These are phyloP conservation scores for Meiosimyza platycephala DNA, from an alignment of 2,888 invertebrate species.

Conservation along the genomic window DNA sequence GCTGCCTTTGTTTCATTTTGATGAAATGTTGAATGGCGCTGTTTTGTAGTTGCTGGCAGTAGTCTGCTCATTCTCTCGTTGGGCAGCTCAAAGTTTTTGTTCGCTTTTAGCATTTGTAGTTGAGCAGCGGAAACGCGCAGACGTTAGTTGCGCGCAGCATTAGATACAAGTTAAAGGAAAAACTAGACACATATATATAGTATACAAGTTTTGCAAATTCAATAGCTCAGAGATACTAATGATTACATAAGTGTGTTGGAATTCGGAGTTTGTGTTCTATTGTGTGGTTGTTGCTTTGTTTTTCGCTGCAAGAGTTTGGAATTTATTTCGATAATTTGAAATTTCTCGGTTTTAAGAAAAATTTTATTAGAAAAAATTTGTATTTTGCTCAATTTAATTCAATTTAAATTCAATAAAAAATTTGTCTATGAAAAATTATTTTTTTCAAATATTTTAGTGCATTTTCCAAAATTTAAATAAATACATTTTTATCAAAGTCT, in stretches of 20 bases:
- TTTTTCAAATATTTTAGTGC: neutral
- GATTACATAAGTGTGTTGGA: too few species aligned
- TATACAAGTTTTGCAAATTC: too few species aligned
- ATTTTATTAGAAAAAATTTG: too few species aligned
- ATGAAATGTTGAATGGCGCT: slow-evolving; percentile 17
- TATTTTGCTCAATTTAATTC: too few species aligned
- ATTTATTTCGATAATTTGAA: too few species aligned
- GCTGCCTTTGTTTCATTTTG: slow-evolving; percentile 28
- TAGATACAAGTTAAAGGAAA: neutral
- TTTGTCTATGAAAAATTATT: neutral
- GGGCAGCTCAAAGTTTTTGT: neutral
- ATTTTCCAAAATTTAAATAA: neutral
- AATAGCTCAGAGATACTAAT: too few species aligned
- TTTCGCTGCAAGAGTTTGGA: too few species aligned
- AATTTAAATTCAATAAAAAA: neutral
- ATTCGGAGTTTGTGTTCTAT: too few species aligned
- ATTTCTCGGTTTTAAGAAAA: too few species aligned
- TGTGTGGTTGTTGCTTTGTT: neutral
- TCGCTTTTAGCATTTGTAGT: neutral
- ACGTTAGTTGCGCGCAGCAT: slow-evolving; percentile 20
- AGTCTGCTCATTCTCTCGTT: slow-evolving; percentile 10
- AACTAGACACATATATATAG: neutral
- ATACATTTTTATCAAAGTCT: neutral
- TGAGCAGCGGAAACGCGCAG: slow-evolving; percentile 28
- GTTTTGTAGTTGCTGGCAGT: slow-evolving; percentile 15